Evolutionary conservation across 2,797 vertebrate species (phyloP), one percentile per base, ranked within the genome.

Genomic region (Hipposideros larvatus): DNA sequence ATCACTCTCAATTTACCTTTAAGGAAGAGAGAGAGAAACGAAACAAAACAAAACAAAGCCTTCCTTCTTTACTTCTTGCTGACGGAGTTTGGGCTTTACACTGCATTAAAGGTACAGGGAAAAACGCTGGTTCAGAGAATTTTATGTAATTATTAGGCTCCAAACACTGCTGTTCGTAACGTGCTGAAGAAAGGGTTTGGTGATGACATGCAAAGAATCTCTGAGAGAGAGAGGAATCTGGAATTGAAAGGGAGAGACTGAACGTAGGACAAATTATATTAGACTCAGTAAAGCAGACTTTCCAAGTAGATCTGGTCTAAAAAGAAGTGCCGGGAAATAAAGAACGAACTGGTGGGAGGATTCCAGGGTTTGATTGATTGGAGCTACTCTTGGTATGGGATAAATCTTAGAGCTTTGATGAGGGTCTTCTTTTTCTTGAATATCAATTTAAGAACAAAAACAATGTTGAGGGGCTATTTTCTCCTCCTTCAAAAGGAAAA

Each of bases 401-500:
- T 57, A 61, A 77, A 87, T 59, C 80, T 92, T 74, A 43, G 4
- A 77, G 46, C 31, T 83, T 41, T 70, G 46, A 86, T 21, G 55
- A 59, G 57, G 24, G 15, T 41, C 46, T n/a, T 70, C 48, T 71
- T 91, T 83, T 83, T 55, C 89, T 31, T 71, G 79, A 95, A 92
- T 83, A 86, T 63, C 78, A 90, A 80, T 89, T 86, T 91, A 83
- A 92, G 77, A 79, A 94, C 63, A 94, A 86, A n/a, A 87, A 88
- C 5, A 61, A 59, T 85, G 63, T 77, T 92, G 91, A 65, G 14
- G 73, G 78, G 43, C 85, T 82, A 77, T 82, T 87, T 34, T 9
- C 66, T 24, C 51, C n/a, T 53, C 53, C 87, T 88, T 96, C 75
- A 80, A 95, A 97, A 70, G 95, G 74, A 96, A 95, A 97, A 93